Base-by-base conservation (phyloP, 2,797 vertebrate species). In the Platalea minor region DNA sequence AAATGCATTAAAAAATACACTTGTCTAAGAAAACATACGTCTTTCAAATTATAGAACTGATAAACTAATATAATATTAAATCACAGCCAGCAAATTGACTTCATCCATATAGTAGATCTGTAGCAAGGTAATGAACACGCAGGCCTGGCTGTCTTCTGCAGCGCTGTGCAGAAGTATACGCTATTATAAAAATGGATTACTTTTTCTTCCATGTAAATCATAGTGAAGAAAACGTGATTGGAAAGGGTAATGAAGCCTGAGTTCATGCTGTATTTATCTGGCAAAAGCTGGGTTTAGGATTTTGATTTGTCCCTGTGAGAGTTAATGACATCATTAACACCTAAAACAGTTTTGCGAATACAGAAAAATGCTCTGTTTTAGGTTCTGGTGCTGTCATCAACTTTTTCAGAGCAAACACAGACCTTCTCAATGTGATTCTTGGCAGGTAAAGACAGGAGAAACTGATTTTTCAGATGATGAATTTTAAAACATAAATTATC, bases 271-370 rank as follows among this genome's bases (percentile, higher is more conserved):
- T 79, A 20, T 69, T 91, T 90, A 91, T 74, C 94, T 94, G 69
- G 80, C 85, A 91, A 70, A 91, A 50, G 13, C 64, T 53, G 60
- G 17, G 7, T 68, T 83, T 85, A 64, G 68, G 56, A 68, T 72
- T 93, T 83, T 83, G 72, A 23, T 91, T 88, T 89, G 68, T 85
- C 72, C 81, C 68, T 93, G 35, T 68, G 88, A 91, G 90, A 93
- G 65, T 92, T 89, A 83, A 59, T 96, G 91, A 88, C 86, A 85
- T 95, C 94, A 95, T 84, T 94, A 83, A 96, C 93, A 95, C 96
- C 68, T 96, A 72, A 77, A 94, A 5, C 50, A 81, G 92, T 91
- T 93, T 72, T 64, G 68, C 5, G 23, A 94, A 51, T 74, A 61
- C 53, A 85, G 69, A 85, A 94, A 85, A 92, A 89, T 85, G 33